Percentiles rank a stretch among this genome's conserved stretches.
Evolutionary conservation across 2,888 invertebrate species (phyloP).

Genomic region (Heliconius ethilla): DNA sequence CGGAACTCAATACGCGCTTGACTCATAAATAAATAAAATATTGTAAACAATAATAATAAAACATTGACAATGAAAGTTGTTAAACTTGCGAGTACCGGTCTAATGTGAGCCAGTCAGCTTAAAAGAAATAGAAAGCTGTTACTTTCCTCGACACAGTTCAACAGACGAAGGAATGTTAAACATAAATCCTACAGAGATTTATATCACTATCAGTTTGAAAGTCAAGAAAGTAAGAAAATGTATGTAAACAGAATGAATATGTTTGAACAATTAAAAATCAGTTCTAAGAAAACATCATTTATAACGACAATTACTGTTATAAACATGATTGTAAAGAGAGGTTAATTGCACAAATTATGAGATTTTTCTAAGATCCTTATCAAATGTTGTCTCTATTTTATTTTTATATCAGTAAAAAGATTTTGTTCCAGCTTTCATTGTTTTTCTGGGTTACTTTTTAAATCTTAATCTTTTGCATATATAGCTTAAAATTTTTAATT

Average conservation of each 20-base stretch:
- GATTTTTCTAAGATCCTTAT: background rate
- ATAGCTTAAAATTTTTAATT: too few species aligned
- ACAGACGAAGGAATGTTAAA: slow-evolving; percentile 25
- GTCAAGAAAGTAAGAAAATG: background rate
- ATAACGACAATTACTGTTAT: too few species aligned
- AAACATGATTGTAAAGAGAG: too few species aligned
- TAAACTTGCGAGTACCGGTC: slow-evolving; percentile 8
- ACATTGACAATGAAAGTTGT: background rate
- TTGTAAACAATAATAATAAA: background rate
- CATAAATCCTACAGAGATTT: background rate
- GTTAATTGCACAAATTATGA: background rate
- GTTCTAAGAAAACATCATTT: too few species aligned
- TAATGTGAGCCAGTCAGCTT: slow-evolving; percentile 17
- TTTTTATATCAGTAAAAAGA: background rate
- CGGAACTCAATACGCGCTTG: too few species aligned
- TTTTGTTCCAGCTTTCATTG: too few species aligned
- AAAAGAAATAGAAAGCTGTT: slow-evolving; percentile 32
- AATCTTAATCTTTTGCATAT: too few species aligned
- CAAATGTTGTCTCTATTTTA: background rate
- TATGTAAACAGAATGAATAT: too few species aligned
- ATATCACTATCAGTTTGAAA: background rate
- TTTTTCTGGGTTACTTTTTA: too few species aligned
- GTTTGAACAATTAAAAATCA: too few species aligned
- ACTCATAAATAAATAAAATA: background rate
- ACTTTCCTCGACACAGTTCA: slow-evolving; percentile 37